Percentiles rank a stretch among this genome's conserved stretches.
These are phyloP conservation scores for Smutsia temminckii DNA, from an alignment of 2,797 vertebrate genomes.

Conservation along the genomic window DNA sequence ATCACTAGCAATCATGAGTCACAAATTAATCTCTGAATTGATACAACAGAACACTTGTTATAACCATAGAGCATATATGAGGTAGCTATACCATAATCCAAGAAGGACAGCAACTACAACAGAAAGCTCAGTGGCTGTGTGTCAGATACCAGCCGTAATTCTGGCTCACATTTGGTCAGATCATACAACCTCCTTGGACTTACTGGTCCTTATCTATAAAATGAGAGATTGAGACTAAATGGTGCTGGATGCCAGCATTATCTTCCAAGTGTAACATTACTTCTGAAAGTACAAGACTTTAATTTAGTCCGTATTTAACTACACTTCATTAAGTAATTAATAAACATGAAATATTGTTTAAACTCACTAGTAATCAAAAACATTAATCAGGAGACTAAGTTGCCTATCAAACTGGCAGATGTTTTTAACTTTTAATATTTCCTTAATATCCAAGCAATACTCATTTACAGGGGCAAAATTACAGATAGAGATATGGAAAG, in stretches of 20 bases:
- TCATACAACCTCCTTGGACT: slow-evolving; percentile 1
- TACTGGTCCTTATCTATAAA: not conserved
- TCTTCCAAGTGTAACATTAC: not conserved
- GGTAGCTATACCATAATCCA: not conserved
- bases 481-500: not conserved
- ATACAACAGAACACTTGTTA: not conserved
- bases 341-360: slow-evolving; percentile 47
- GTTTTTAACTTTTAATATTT: slow-evolving; percentile 38
- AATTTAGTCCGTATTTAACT: not conserved
- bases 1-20: not conserved
- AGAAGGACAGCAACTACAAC: not conserved
- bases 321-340: slow-evolving; percentile 26
- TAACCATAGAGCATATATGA: not conserved
- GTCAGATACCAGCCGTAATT: not conserved
- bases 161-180: not conserved
- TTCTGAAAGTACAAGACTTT: not conserved
- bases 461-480: not conserved
- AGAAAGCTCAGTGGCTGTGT: not conserved
- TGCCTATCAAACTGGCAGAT: slow-evolving; percentile 21
- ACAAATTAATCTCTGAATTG: not conserved
- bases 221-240: not conserved
- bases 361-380: slow-evolving; percentile 50
- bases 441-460: slow-evolving; percentile 41
- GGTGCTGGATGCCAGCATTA: not conserved
- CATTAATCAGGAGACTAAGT: slow-evolving; percentile 30